phyloP scores from a whole-genome alignment of 2,113 vertebrate genomes.

The Octodon degus region DNA sequence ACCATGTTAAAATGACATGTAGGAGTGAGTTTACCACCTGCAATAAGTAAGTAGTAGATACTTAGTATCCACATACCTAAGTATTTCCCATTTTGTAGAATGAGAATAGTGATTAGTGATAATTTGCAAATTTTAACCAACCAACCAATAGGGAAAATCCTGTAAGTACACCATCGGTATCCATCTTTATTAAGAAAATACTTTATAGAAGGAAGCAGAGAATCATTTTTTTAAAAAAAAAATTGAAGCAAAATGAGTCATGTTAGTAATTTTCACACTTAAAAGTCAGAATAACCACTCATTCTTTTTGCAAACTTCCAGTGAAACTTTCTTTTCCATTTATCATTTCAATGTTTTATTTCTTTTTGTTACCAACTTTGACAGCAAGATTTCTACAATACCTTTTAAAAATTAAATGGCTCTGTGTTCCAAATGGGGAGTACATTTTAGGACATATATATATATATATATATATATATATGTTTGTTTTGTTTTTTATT shows the following conservation, averaged over 20 bases:
- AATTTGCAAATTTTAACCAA: conserved; percentile 39
- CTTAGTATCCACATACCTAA: neutral
- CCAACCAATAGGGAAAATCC: conserved; percentile 15
- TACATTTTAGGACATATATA: conserved; percentile 44
- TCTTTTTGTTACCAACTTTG: conserved; percentile 31
- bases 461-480: too few species aligned
- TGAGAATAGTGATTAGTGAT: neutral
- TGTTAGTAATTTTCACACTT: conserved; percentile 19
- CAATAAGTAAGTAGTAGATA: neutral
- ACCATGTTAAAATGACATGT: neutral
- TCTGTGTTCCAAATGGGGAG: neutral
- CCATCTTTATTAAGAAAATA: conserved; percentile 29
- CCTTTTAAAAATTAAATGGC: neutral
- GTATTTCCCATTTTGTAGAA: neutral
- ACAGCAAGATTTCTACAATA: neutral
- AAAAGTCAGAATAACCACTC: neutral
- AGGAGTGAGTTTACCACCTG: neutral
- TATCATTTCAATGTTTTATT: conserved; percentile 26
- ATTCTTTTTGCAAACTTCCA: conserved; percentile 19
- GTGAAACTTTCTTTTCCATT: neutral
- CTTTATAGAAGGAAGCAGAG: neutral
- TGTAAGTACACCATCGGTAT: neutral
- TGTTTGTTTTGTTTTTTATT: too few species aligned
- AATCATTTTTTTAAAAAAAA: neutral
- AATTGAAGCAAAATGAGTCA: conserved; percentile 17